Base-by-base conservation (phyloP, 2,797 vertebrate genomes). In the Ispidina picta region DNA sequence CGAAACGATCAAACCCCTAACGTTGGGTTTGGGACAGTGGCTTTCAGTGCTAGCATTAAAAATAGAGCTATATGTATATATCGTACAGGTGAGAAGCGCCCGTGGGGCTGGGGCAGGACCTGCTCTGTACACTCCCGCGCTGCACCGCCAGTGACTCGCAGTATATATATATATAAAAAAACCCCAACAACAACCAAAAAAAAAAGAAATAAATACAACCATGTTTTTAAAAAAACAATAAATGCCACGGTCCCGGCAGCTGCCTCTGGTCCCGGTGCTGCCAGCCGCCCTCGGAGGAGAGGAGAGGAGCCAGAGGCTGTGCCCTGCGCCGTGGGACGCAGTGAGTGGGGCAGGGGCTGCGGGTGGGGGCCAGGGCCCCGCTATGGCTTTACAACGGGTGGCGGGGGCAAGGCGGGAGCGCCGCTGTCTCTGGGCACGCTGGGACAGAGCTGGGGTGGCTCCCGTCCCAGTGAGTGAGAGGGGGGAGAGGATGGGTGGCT, bases 11-110 rank as follows among this genome's bases (percentile, higher is more conserved):
- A 52, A 89, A 39, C 62, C 72, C 52, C 58, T 76, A 37, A 12
- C 3, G 48, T 12, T 46, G 69, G 81, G 63, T 68, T 77, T 17
- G 91, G 90, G 78, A 81, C 48, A 76, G 82, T 72, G 74, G 79
- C 81, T 93, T 94, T 93, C 68, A 85, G 92, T 48, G 28, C 73
- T 86, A 62, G 79, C 91, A 94, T 94, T 96, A 93, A 97, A 97
- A 97, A 95, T 94, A 97, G n/a, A 97, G 90, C 73, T 94, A 62
- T 83, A 91, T 85, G 96, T 85, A 52, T 87, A 41, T 91, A 94
- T 73, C 66, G 93, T 96, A 97, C 87, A 97, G 95, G 95, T 83
- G 90, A 91, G 94, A 92, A 92, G 89, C 77, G 7, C 46, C 88
- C 3, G 2, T 23, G 28, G 12, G 31, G 1, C 54, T 3, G 55